These are phyloP conservation scores for Melanchra persicariae DNA, from an alignment of 2,888 invertebrate species.

Conservation along the genomic window DNA sequence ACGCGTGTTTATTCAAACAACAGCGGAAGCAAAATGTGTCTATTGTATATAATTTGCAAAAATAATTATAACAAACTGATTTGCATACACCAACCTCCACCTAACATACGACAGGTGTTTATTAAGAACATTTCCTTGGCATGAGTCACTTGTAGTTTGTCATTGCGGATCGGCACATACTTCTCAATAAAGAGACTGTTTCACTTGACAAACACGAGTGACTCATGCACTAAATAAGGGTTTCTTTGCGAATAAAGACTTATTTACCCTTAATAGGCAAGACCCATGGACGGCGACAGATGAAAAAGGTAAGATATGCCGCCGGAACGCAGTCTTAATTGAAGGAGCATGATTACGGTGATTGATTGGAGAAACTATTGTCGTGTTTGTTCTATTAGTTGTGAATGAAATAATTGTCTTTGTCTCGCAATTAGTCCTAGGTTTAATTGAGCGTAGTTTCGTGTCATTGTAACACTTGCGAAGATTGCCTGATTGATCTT, in stretches of 20 bases:
- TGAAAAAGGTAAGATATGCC: conserved; percentile 84
- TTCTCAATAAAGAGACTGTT: conserved; percentile 78
- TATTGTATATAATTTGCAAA: conserved; percentile 73
- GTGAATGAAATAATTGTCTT: conserved; percentile 51
- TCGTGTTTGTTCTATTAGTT: conserved; percentile 44
- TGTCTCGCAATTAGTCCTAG: conserved; percentile 43
- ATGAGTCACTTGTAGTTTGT: conserved; percentile 79
- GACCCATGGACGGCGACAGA: conserved; percentile 76
- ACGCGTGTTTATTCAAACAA: conserved; percentile 23
- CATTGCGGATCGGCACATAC: conserved; percentile 71
- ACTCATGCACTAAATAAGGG: conserved; percentile 87
- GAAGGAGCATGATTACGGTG: conserved; percentile 66
- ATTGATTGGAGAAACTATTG: conserved; percentile 70
- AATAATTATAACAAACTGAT: conserved; percentile 80
- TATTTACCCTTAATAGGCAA: conserved; percentile 84
- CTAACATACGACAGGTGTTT: conserved; percentile 80
- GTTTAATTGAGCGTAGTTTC: conserved; percentile 51
- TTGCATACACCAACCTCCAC: conserved; percentile 78
- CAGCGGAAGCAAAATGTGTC: conserved; percentile 39
- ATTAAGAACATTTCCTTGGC: conserved; percentile 77
- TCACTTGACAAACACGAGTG: conserved; percentile 79
- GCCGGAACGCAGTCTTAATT: conserved; percentile 81
- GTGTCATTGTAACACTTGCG: conserved; percentile 45
- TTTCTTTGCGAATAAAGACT: conserved; percentile 80
- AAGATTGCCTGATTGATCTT: conserved; percentile 29